phyloP scores from a whole-genome alignment of 2,797 vertebrate species.

The Nannoperca obscura region DNA sequence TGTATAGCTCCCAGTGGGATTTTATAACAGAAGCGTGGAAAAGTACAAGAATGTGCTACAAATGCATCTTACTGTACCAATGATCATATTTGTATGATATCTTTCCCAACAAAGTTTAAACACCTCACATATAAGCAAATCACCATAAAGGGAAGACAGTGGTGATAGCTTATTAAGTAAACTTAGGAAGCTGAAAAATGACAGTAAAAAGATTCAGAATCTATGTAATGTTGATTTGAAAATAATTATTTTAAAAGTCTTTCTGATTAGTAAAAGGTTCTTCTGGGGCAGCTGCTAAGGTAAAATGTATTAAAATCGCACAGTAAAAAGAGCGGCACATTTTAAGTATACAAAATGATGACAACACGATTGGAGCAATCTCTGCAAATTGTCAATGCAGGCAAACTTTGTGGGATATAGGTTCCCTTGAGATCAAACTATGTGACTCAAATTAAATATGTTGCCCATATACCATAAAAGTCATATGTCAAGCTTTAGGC shows the following conservation, averaged over 20 bases:
- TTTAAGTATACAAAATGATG: not conserved
- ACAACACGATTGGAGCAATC: conserved; percentile 2
- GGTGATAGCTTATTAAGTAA: not conserved
- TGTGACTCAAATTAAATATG: conserved; percentile 22
- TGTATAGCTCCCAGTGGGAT: conserved; percentile 50
- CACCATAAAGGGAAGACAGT: not conserved
- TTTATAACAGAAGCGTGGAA: conserved; percentile 39
- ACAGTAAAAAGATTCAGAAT: not conserved
- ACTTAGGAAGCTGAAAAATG: not conserved
- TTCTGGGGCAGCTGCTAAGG: not conserved
- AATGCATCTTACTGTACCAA: conserved; percentile 36
- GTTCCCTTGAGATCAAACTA: conserved; percentile 23
- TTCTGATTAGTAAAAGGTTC: not conserved
- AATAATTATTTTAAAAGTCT: not conserved
- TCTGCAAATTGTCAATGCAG: not conserved
- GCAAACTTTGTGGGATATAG: conserved; percentile 6
- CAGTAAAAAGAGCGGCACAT: not conserved
- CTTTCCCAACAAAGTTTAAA: conserved; percentile 32
- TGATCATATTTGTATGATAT: conserved; percentile 44
- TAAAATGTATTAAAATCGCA: conserved; percentile 14
- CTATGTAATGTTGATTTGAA: not conserved
- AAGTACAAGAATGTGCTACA: conserved; percentile 44
- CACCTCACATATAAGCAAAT: conserved; percentile 7
- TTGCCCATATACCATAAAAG: conserved; percentile 16
- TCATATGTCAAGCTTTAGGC: conserved; percentile 1